Conservation (phyloP, 2,113 vertebrate species). For the Fulica atra region DNA sequence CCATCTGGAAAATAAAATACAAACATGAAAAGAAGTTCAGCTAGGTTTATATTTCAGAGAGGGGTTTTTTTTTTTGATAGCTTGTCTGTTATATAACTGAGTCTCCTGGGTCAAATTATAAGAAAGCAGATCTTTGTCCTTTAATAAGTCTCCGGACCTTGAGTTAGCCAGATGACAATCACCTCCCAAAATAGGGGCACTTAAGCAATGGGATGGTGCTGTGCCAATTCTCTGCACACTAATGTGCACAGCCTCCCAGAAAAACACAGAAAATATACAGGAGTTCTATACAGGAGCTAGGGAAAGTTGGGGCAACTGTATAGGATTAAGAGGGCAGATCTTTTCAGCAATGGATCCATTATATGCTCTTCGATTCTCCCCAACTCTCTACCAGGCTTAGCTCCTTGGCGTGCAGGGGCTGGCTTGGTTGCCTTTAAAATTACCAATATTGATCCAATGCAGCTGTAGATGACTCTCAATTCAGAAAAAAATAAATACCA, state of each 20-base stretch:
- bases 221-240: neutral
- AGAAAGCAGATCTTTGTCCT: neutral
- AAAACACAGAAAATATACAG: neutral
- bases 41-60: neutral
- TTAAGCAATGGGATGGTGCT: neutral
- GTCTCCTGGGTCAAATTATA: neutral
- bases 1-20: slow-evolving; percentile 7
- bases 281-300: neutral
- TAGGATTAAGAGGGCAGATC: neutral
- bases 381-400: neutral
- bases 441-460: neutral
- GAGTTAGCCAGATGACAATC: neutral
- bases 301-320: neutral
- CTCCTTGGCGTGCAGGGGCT: neutral
- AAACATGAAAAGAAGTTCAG: slow-evolving; percentile 13
- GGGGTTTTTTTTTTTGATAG: neutral
- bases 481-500: neutral
- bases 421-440: neutral
- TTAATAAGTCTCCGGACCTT: neutral
- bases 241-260: neutral
- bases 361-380: neutral
- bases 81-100: neutral
- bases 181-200: neutral
- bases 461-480: neutral
- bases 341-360: neutral